Base-by-base conservation (phyloP, 2,113 vertebrate species). In the Pristiophorus japonicus region DNA sequence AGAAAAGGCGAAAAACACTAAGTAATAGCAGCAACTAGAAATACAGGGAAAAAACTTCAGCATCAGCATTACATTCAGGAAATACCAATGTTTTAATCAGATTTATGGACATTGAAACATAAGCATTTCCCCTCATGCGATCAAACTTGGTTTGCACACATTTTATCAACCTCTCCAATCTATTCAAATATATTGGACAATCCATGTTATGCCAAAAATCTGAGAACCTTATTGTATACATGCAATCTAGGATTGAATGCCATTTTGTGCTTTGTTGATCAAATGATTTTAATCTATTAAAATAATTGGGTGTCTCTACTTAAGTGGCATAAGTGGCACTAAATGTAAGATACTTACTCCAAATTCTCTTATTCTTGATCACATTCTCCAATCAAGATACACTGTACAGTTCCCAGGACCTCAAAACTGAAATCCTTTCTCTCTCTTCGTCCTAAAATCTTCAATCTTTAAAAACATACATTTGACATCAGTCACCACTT, bases 71-170 rank as follows among this genome's bases (percentile, higher is more conserved):
- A 45, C 4, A 5, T 81, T 4, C 27, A 30, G 47, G 45, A 88
- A 88, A 88, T 55, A 51, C 27, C 47, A 88, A 87, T 55, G 42
- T 88, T 88, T 88, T 88, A 88, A 55, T 88, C 45, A 81, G 78
- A 81, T 45, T 81, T 81, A 78, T 81, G n/a, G 75, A 45, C 78
- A 73, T 1, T 81, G 18, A 78, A 78, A 78, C 27, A n/a, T 47
- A 27, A 88, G 47, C 84, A 51, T 51, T 88, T 55, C 85, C 24
- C 22, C 45, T 55, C 22, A 51, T 88, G 47, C 27, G 45, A 10
- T 30, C 12, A 88, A 11, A 55, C 12, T 88, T 55, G 11, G 22
- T 55, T 88, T 51, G 45, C 47, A 51, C 24, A 87, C 10, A 10
- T 47, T 87, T 87, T 47, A 51, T 47, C 24, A 88, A 88, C 24